phyloP scores from a whole-genome alignment of 2,113 vertebrate genomes.

The Myiagra hebetior region DNA sequence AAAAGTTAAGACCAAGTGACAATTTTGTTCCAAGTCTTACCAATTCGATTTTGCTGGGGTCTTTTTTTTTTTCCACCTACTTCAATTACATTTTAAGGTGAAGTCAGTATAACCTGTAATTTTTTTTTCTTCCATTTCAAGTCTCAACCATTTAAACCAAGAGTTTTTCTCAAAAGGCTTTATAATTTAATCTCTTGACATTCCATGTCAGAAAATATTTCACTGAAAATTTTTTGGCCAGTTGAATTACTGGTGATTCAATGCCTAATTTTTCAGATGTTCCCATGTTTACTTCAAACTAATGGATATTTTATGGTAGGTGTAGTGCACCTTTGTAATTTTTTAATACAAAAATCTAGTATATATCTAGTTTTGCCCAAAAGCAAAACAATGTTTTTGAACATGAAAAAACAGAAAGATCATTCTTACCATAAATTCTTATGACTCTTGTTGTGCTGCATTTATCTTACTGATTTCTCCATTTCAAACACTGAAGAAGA shows the following conservation, averaged over 20 bases:
- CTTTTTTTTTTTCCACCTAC: background rate
- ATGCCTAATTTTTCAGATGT: background rate
- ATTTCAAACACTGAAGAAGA: background rate
- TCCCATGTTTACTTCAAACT: background rate
- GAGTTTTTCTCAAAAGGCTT: background rate
- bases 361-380: background rate
- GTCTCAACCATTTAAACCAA: background rate
- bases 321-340: background rate
- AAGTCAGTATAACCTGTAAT: background rate
- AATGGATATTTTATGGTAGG: background rate
- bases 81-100: background rate
- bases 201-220: background rate
- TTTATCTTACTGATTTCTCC: background rate
- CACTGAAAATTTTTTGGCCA: background rate
- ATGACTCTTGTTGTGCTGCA: background rate
- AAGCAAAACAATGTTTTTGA: background rate
- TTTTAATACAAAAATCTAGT: background rate
- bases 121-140: background rate
- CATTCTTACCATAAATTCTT: background rate
- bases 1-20: background rate
- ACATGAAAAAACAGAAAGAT: background rate
- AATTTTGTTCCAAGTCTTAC: background rate
- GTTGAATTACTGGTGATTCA: background rate
- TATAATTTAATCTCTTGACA: background rate
- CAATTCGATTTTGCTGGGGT: background rate